Percentiles rank a stretch among this genome's conserved stretches.
Evolutionary conservation across 2,113 vertebrate species (phyloP).

Genomic region (Albula glossodonta): DNA sequence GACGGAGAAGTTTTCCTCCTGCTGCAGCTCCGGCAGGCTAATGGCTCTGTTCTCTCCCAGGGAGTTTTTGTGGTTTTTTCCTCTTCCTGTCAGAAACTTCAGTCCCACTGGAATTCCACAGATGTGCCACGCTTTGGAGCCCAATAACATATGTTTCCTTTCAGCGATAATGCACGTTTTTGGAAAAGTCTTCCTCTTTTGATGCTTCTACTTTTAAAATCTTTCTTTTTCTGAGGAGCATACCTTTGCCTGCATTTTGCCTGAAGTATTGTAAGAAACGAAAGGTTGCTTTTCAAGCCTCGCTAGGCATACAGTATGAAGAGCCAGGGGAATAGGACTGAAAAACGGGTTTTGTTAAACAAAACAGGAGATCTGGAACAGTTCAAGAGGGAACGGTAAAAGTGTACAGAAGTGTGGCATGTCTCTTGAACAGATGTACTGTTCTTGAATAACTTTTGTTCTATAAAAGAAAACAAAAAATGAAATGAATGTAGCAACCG

Average conservation of each 20-base stretch:
- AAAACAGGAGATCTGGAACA: neutral
- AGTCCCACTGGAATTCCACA: neutral
- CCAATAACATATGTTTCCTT: neutral
- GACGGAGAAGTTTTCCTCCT: neutral
- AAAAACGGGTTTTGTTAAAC: neutral
- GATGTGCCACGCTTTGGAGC: neutral
- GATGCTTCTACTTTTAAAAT: too few relatives aligned
- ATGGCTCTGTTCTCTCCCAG: neutral
- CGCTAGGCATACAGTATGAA: neutral
- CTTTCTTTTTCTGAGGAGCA: neutral
- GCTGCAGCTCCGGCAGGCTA: neutral
- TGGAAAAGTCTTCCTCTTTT: neutral
- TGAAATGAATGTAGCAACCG: neutral
- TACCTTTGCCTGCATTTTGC: neutral
- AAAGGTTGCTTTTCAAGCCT: neutral
- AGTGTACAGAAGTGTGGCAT: neutral
- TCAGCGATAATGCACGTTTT: neutral
- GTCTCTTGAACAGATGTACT: neutral
- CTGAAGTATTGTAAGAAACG: neutral
- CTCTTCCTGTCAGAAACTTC: neutral
- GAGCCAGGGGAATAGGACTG: neutral
- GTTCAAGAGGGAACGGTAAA: neutral
- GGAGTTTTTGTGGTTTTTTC: neutral
- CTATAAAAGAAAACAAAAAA: neutral
- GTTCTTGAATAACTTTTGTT: neutral